phyloP scores from a whole-genome alignment of 2,797 vertebrate species.

The Smutsia temminckii region DNA sequence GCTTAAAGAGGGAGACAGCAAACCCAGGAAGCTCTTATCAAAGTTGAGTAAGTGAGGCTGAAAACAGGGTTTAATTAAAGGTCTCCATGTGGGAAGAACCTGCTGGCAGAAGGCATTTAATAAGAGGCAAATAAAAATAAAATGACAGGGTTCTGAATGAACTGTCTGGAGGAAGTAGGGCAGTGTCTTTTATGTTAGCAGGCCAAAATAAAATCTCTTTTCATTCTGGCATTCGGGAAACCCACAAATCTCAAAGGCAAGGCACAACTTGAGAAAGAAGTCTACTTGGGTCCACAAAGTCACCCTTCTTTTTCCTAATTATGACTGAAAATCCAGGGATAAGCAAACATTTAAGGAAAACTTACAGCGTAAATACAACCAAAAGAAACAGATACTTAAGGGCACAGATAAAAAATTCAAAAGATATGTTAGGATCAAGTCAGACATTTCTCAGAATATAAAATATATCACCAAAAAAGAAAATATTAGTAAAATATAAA shows the following conservation, averaged over 20 bases:
- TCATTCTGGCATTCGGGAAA: background rate
- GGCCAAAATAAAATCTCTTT: background rate
- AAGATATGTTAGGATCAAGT: background rate
- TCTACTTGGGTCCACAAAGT: background rate
- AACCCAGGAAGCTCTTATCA: background rate
- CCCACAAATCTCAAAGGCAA: background rate
- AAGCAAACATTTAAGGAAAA: constrained; percentile 12
- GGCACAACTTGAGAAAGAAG: background rate
- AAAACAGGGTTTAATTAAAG: background rate
- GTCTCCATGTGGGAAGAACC: background rate
- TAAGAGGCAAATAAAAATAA: background rate
- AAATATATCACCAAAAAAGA: background rate
- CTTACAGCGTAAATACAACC: background rate
- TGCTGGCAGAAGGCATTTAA: background rate
- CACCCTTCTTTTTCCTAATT: background rate
- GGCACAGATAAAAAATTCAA: background rate
- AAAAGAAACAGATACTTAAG: background rate
- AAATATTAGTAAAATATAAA: background rate
- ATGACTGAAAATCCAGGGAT: background rate
- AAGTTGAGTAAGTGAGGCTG: background rate
- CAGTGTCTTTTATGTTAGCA: background rate
- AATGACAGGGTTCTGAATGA: background rate
- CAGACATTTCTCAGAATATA: background rate
- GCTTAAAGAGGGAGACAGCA: background rate
- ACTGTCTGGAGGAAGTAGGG: background rate